Conservation (phyloP, 2,113 vertebrate species). For the Lophura nycthemera region DNA sequence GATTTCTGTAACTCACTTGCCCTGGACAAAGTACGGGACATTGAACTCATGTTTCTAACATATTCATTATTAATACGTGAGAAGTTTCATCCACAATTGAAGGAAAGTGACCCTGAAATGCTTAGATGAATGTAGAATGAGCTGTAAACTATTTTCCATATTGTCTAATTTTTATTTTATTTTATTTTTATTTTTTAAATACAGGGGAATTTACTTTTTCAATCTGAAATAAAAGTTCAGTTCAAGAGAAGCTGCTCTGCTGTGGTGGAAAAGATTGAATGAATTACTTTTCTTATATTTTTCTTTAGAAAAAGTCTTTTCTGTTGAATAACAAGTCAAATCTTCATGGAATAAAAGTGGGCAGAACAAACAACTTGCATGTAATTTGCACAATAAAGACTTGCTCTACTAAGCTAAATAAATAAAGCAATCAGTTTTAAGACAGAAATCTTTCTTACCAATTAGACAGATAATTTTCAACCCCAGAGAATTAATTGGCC, state of each 20-base stretch:
- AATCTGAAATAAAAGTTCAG: slow-evolving; percentile 39
- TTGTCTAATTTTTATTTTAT: neutral
- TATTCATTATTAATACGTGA: slow-evolving; percentile 51
- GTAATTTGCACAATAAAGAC: slow-evolving; percentile 35
- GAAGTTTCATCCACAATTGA: slow-evolving; percentile 49
- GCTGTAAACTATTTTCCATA: slow-evolving; percentile 36
- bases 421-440: slow-evolving; percentile 34
- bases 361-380: slow-evolving; percentile 30
- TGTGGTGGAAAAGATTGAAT: neutral
- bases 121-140: slow-evolving; percentile 35
- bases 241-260: slow-evolving; percentile 36
- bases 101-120: slow-evolving; percentile 62
- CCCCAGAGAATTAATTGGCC: neutral
- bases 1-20: slow-evolving; percentile 44
- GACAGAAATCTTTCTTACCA: slow-evolving; percentile 2
- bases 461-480: slow-evolving; percentile 30
- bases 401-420: slow-evolving; percentile 37
- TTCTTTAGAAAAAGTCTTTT: neutral
- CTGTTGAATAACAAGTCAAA: neutral
- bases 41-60: slow-evolving; percentile 39
- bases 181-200: slow-evolving; percentile 6
- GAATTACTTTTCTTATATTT: neutral
- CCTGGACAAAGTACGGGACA: slow-evolving; percentile 55
- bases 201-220: slow-evolving; percentile 25
- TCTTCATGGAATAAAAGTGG: slow-evolving; percentile 32